Conservation (phyloP, 2,888 invertebrate species). For the Ochropacha duplaris region DNA sequence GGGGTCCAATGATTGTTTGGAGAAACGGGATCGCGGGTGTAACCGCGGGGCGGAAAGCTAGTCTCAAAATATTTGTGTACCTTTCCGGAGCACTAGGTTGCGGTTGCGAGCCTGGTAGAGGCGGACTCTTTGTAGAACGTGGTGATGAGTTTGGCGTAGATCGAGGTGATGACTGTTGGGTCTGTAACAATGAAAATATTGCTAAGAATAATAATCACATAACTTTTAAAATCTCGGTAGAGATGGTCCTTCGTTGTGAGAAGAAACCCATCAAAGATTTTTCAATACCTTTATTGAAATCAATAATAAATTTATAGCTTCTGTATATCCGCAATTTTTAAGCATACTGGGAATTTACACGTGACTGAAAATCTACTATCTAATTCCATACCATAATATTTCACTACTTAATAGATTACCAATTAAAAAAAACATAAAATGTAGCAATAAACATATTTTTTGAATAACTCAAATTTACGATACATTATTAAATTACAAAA, state of each 20-base stretch:
- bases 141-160: constrained; percentile 95
- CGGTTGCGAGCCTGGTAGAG: constrained; percentile 83
- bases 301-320: no score
- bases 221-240: no score
- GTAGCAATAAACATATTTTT: background rate
- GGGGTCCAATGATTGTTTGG: no score
- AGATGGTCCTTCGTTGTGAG: no score
- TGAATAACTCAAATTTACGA: background rate
- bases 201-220: no score
- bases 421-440: background rate
- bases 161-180: constrained; percentile 92
- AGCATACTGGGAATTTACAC: background rate
- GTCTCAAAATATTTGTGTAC: constrained; percentile 35
- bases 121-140: constrained; percentile 92
- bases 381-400: background rate
- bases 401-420: background rate
- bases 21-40: no score
- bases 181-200: constrained; percentile 68
- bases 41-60: no score
- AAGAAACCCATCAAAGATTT: no score
- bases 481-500: background rate
- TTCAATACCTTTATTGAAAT: no score
- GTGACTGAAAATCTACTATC: background rate
- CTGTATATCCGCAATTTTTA: no score
- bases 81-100: constrained; percentile 69